A percentile compares a stretch with the other conserved stretches of the same genome.
Evolutionary conservation across 2,113 vertebrate species (phyloP).

Genomic region (Vidua macroura): DNA sequence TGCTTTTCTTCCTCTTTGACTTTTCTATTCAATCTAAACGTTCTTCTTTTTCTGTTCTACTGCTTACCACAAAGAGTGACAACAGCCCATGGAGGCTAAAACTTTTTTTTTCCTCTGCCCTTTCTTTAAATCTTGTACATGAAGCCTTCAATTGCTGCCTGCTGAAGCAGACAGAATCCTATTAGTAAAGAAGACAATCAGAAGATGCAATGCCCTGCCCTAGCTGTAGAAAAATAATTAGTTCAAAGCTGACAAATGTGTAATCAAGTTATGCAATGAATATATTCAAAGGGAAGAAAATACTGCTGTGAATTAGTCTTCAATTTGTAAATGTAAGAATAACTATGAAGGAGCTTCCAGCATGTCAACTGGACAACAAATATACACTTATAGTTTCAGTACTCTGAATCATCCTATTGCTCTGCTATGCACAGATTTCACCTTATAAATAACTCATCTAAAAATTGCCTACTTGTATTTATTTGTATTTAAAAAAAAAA

Average conservation of each 20-base stretch:
- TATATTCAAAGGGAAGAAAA: constrained; percentile 45
- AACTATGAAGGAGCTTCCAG: constrained; percentile 16
- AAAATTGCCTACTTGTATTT: neutral
- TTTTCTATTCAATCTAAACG: constrained; percentile 71
- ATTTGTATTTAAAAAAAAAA: neutral
- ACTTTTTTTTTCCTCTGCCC: constrained; percentile 57
- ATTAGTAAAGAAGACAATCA: constrained; percentile 85
- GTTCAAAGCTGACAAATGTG: constrained; percentile 84
- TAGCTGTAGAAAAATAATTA: constrained; percentile 87
- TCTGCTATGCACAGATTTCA: neutral
- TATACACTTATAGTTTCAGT: constrained; percentile 20
- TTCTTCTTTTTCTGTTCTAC: constrained; percentile 71
- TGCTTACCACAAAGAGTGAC: constrained; percentile 74
- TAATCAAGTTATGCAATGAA: constrained; percentile 76
- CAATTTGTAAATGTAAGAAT: constrained; percentile 29
- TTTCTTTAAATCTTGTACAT: constrained; percentile 70
- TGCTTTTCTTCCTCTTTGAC: constrained; percentile 50
- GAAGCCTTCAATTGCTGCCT: constrained; percentile 89
- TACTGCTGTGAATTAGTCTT: constrained; percentile 37
- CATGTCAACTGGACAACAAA: neutral
- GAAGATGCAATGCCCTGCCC: constrained; percentile 79
- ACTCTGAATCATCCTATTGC: neutral
- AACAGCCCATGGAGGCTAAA: constrained; percentile 74
- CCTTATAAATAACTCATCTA: neutral
- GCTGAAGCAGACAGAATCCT: constrained; percentile 91